Evolutionary conservation across 1,140 invertebrate genomes (phyloP).

Genomic region (Cryptotermes secundus): DNA sequence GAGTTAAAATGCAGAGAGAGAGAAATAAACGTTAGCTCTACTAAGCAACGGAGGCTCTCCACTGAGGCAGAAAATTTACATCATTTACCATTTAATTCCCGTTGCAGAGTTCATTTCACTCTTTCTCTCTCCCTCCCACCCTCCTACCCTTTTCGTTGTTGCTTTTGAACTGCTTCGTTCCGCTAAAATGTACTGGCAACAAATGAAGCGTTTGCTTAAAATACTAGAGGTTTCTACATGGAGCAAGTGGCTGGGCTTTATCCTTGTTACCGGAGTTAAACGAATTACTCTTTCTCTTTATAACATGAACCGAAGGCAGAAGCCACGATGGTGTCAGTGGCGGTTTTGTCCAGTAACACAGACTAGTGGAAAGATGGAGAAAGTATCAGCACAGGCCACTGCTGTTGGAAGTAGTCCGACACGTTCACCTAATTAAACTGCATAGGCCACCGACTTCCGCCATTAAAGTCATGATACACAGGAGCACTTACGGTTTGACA

Average conservation of each 20-base stretch:
- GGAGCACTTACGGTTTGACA: no score
- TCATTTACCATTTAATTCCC: conserved; percentile 13
- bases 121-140: no score
- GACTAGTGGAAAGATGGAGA: no score
- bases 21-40: not conserved
- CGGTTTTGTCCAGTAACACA: no score
- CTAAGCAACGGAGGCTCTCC: not conserved
- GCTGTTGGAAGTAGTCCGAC: no score
- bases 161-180: not conserved
- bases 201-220: not conserved
- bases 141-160: not conserved
- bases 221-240: not conserved
- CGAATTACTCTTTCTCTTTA: not conserved
- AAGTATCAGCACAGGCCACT: no score
- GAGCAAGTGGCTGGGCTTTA: not conserved
- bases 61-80: conserved; percentile 7
- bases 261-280: not conserved
- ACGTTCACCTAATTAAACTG: no score
- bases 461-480: no score
- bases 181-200: not conserved
- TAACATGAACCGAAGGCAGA: not conserved
- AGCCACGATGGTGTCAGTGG: not conserved
- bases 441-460: no score
- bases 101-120: not conserved
- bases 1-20: not conserved